Percentiles rank a stretch among this genome's conserved stretches.
Evolutionary conservation across 2,113 vertebrate genomes (phyloP).

Genomic region (Bufo gargarizans): DNA sequence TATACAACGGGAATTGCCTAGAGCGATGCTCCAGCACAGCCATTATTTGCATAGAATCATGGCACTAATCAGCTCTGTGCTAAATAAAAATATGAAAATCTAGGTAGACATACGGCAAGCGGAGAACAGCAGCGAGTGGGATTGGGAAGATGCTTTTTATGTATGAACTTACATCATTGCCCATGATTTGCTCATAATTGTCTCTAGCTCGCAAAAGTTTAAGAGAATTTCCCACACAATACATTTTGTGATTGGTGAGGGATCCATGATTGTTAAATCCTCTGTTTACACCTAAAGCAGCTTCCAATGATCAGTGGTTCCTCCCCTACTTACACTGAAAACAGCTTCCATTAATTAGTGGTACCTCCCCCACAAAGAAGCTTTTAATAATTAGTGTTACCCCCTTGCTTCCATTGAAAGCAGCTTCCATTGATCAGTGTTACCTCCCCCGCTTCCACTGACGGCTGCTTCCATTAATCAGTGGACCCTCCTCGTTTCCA

Average conservation of each 20-base stretch:
- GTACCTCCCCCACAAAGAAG: too few species aligned
- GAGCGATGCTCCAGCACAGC: background rate
- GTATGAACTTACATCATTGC: background rate
- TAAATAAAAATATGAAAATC: conserved; percentile 1
- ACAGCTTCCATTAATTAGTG: too few species aligned
- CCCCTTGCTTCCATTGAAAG: too few species aligned
- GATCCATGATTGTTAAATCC: too few species aligned
- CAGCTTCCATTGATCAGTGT: too few species aligned
- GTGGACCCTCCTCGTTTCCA: too few species aligned
- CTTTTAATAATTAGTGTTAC: too few species aligned
- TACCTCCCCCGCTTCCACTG: too few species aligned
- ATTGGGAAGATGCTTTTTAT: background rate
- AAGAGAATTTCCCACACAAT: background rate
- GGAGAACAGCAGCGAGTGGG: background rate
- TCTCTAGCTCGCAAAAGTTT: background rate
- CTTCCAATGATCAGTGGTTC: too few species aligned
- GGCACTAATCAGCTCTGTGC: background rate
- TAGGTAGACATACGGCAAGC: background rate
- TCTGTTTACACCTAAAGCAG: too few species aligned
- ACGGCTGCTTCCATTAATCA: too few species aligned
- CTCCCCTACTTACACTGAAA: too few species aligned
- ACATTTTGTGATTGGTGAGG: background rate
- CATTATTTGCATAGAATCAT: background rate
- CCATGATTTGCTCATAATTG: background rate
- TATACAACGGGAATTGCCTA: conserved; percentile 17